A percentile compares a stretch with the other conserved stretches of the same genome.
Evolutionary conservation across 2,113 vertebrate species (phyloP).

Genomic region (Athene cunicularia): DNA sequence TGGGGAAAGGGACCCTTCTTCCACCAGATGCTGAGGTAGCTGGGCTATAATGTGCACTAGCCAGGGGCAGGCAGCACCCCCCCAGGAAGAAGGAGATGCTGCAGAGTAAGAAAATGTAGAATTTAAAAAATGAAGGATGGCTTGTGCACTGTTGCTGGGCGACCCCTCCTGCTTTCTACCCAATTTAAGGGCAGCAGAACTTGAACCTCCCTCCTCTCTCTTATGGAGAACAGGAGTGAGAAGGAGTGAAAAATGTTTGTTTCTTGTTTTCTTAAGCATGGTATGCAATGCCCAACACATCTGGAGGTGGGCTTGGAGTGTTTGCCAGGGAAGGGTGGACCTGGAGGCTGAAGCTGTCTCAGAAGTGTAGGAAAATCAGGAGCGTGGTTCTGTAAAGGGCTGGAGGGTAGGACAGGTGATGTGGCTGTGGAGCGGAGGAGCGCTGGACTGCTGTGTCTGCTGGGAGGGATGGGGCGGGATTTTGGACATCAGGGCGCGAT

Average conservation of each 20-base stretch:
- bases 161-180: neutral
- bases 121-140: neutral
- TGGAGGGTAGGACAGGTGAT: neutral
- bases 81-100: neutral
- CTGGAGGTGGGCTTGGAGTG: neutral
- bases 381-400: neutral
- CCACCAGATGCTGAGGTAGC: neutral
- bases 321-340: neutral
- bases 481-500: neutral
- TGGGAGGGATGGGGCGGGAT: fast-evolving
- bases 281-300: neutral
- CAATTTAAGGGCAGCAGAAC: neutral
- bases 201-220: neutral
- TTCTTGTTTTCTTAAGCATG: neutral
- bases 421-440: neutral
- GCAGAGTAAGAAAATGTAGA: neutral
- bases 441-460: neutral
- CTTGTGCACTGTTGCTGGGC: neutral
- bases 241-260: neutral
- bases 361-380: fast-evolving
- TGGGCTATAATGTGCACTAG: neutral
- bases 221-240: neutral
- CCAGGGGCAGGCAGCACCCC: neutral
- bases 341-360: neutral
- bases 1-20: neutral